Conservation (phyloP, 2,113 vertebrate genomes). For the Leiothrix lutea region DNA sequence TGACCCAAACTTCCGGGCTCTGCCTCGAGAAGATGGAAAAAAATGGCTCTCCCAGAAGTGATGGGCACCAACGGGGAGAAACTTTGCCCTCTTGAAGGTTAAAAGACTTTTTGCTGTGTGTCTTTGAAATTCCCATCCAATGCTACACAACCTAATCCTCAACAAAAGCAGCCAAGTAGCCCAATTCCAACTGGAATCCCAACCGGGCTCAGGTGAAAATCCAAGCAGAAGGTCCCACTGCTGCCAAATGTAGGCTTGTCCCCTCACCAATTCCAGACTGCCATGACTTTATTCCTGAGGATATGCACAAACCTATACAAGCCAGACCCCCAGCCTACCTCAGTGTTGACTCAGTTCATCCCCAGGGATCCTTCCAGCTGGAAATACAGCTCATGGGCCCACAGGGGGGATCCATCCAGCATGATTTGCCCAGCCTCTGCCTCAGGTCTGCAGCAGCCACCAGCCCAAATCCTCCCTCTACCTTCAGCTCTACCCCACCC, state of each 20-base stretch:
- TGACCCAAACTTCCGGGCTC: neutral
- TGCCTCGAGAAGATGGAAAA: neutral
- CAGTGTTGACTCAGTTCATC: neutral
- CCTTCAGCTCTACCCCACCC: neutral
- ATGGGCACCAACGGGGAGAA: neutral
- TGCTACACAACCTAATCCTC: neutral
- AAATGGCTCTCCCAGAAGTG: neutral
- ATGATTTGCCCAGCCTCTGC: neutral
- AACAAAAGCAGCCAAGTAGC: neutral
- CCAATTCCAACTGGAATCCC: neutral
- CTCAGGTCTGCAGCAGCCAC: neutral
- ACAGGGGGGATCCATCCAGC: neutral
- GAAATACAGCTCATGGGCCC: neutral
- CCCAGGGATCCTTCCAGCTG: neutral
- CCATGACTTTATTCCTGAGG: neutral
- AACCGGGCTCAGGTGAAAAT: fast-evolving
- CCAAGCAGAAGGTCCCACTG: neutral
- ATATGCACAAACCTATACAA: neutral
- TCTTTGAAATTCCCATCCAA: neutral
- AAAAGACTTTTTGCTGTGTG: neutral
- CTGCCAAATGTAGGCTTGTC: fast-evolving
- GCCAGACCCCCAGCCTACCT: neutral
- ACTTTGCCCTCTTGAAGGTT: neutral
- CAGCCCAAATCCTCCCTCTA: neutral
- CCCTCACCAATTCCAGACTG: neutral